phyloP scores from a whole-genome alignment of 1,140 invertebrate genomes.

The Lethrus apterus region DNA sequence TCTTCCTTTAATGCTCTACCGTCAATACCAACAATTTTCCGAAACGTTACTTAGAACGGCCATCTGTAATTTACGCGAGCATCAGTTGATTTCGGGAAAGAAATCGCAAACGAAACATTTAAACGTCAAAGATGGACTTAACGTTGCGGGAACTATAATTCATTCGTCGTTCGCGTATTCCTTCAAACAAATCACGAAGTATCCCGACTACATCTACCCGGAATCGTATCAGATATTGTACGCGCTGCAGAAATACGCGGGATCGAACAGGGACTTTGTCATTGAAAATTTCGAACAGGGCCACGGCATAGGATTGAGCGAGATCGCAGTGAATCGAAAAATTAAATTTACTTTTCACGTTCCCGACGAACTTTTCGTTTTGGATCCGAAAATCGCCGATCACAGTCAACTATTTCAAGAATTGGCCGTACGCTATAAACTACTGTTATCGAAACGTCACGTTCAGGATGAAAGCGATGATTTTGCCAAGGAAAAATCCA shows the following conservation, averaged over 20 bases:
- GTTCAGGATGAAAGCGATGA: constrained; percentile 17
- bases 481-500: constrained; percentile 1
- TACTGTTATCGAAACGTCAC: constrained; percentile 18
- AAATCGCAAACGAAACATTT: constrained; percentile 38
- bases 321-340: constrained; percentile 34
- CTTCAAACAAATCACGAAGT: constrained; percentile 45
- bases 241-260: constrained; percentile 31
- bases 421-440: constrained; percentile 42
- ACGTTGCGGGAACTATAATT: background rate
- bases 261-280: constrained; percentile 5
- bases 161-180: constrained; percentile 5
- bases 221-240: constrained; percentile 38
- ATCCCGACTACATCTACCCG: constrained; percentile 44
- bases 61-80: constrained; percentile 48
- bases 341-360: constrained; percentile 48
- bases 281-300: constrained; percentile 12
- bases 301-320: constrained; percentile 24
- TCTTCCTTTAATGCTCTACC: constrained; percentile 54
- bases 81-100: constrained; percentile 51
- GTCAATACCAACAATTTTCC: constrained; percentile 63
- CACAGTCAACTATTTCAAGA: constrained; percentile 45
- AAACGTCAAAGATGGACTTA: constrained; percentile 32
- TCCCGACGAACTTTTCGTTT: constrained; percentile 52
- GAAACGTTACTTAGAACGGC: constrained; percentile 52
- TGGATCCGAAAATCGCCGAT: constrained; percentile 49